Conservation (phyloP, 2,113 vertebrate species). For the Muntiacus muntjak region DNA sequence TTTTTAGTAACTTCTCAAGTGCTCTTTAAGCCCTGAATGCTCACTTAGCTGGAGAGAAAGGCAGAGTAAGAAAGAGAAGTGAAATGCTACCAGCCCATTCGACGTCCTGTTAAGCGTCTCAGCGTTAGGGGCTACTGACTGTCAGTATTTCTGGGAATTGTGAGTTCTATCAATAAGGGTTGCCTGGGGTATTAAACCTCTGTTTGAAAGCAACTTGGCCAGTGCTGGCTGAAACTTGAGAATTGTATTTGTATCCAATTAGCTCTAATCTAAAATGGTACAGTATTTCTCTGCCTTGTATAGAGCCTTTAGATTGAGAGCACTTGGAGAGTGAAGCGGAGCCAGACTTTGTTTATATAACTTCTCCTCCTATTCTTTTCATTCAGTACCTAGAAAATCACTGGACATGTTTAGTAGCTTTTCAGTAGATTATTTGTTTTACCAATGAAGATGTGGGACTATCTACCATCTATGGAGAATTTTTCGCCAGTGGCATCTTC, state of each 20-base stretch:
- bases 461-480: neutral
- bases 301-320: neutral
- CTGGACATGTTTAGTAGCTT: neutral
- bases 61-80: slow-evolving; percentile 22
- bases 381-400: neutral
- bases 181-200: neutral
- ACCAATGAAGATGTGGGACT: neutral
- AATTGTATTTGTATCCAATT: neutral
- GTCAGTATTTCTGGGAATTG: neutral
- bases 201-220: neutral
- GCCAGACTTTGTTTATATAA: neutral
- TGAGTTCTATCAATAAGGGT: neutral
- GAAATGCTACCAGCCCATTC: neutral
- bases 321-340: neutral
- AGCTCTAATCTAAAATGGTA: neutral
- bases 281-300: neutral
- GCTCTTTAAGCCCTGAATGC: slow-evolving; percentile 5
- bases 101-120: slow-evolving; percentile 15
- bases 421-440: neutral
- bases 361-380: neutral
- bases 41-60: slow-evolving; percentile 24
- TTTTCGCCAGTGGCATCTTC: rapidly evolving
- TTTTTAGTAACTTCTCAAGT: slow-evolving; percentile 31
- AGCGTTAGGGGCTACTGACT: neutral
- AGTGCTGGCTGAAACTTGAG: neutral